Evolutionary conservation across 23 tunicate genomes (phyloP).

Genomic region (Diplosoma virens): DNA sequence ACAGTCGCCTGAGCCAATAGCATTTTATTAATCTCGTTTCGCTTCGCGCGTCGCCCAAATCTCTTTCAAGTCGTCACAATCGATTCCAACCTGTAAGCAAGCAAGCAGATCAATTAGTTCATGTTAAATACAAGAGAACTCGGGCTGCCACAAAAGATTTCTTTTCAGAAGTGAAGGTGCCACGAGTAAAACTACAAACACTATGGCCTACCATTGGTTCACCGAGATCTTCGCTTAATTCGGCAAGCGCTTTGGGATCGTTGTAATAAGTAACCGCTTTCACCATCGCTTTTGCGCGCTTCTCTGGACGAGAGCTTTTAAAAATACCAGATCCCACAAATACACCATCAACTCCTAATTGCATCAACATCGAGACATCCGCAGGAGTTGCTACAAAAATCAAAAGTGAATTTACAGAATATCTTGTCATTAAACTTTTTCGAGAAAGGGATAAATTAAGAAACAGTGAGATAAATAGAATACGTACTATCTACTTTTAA

Average conservation of each 20-base stretch:
- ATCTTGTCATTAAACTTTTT: no score
- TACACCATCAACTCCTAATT: slow-evolving; percentile 83
- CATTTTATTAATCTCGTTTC: slow-evolving; percentile 7
- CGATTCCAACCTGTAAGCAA: slow-evolving; percentile 74
- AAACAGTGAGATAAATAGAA: no score
- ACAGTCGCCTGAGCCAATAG: no score
- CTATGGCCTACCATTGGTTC: slow-evolving; percentile 62
- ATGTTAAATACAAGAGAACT: no score
- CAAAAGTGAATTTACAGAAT: neutral
- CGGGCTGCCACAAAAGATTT: no score
- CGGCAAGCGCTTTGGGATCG: slow-evolving; percentile 59
- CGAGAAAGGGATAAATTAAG: no score
- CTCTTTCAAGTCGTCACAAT: slow-evolving; percentile 72
- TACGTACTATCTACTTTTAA: no score
- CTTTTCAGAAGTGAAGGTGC: no score
- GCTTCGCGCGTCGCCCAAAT: slow-evolving; percentile 77
- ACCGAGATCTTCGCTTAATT: slow-evolving; percentile 73
- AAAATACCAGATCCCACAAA: slow-evolving; percentile 91
- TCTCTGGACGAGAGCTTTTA: slow-evolving; percentile 57
- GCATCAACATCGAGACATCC: slow-evolving; percentile 83
- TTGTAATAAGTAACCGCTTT: slow-evolving; percentile 73
- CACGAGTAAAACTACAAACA: no score
- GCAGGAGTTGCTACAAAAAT: slow-evolving; percentile 71
- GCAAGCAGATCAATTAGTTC: no score
- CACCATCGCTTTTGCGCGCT: slow-evolving; percentile 78